phyloP scores from a whole-genome alignment of 2,113 vertebrate genomes.

The Ranitomeya imitator region DNA sequence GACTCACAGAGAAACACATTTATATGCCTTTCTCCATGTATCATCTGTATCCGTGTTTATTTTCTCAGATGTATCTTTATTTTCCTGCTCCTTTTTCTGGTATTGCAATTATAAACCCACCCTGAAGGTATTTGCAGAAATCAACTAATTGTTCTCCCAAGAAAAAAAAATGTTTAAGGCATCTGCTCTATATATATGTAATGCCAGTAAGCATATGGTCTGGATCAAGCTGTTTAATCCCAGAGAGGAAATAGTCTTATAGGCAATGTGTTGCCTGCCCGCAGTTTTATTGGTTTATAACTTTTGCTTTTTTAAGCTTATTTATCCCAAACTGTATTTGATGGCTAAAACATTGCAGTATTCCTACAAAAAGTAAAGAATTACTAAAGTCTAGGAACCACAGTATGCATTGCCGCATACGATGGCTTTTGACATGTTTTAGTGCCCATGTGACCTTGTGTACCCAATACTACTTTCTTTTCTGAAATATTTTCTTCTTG shows the following conservation, averaged over 20 bases:
- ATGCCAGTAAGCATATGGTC: constrained; percentile 28
- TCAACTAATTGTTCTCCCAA: constrained; percentile 40
- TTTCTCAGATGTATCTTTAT: constrained; percentile 52
- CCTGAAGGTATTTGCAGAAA: constrained; percentile 45
- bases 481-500: no score
- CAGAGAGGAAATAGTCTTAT: background rate
- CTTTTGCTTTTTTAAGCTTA: constrained; percentile 34
- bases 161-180: constrained; percentile 16
- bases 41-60: constrained; percentile 51
- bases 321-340: constrained; percentile 8
- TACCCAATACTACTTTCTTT: no score
- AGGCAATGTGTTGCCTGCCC: constrained; percentile 27
- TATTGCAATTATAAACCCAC: constrained; percentile 43
- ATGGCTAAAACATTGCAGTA: background rate
- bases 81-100: constrained; percentile 39
- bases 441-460: background rate
- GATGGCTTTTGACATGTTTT: background rate
- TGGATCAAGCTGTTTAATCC: constrained; percentile 17
- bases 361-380: background rate
- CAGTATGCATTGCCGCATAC: background rate
- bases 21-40: constrained; percentile 47
- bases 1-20: constrained; percentile 51
- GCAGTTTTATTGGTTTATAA: constrained; percentile 32
- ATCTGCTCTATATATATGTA: constrained; percentile 10
- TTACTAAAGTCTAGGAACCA: background rate